These are phyloP conservation scores for Griposia aprilina DNA, from an alignment of 2,888 invertebrate genomes.

Conservation along the genomic window DNA sequence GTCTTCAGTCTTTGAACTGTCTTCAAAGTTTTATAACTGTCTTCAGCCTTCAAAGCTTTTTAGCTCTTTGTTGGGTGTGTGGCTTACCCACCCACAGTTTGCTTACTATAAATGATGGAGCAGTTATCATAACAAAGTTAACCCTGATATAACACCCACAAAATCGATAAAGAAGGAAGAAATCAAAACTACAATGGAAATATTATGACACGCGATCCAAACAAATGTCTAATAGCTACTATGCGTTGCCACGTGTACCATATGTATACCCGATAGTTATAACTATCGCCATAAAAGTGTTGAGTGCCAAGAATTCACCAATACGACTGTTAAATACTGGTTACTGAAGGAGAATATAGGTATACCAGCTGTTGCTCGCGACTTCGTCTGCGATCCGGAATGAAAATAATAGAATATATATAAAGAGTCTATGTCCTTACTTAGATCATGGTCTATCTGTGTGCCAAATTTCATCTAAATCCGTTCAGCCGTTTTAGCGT, in stretches of 20 bases:
- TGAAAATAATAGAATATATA: too few relatives aligned
- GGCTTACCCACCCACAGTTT: conserved; percentile 21
- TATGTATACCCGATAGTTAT: conserved; percentile 38
- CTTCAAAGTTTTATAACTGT: neutral
- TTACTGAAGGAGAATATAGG: conserved; percentile 28
- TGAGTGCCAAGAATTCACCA: conserved; percentile 60
- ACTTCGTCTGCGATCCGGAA: too few relatives aligned
- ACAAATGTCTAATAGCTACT: conserved; percentile 37
- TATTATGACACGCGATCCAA: conserved; percentile 55
- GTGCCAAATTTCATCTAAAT: too few relatives aligned
- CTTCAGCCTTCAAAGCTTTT: conserved; percentile 1
- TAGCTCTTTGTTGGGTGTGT: neutral
- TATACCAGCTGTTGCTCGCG: too few relatives aligned
- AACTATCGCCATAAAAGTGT: conserved; percentile 44
- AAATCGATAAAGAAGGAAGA: conserved; percentile 21
- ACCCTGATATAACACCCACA: conserved; percentile 25
- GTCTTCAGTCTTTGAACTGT: neutral
- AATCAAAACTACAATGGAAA: conserved; percentile 30
- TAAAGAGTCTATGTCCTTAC: too few relatives aligned
- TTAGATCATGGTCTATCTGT: too few relatives aligned
- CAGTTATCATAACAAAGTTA: conserved; percentile 18
- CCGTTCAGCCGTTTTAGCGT: too few relatives aligned
- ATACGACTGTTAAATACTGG: conserved; percentile 40
- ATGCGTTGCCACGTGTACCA: conserved; percentile 44
- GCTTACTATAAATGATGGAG: conserved; percentile 7